phyloP scores from a whole-genome alignment of 92 coral and sea anemone species.

The Montipora capitata region DNA sequence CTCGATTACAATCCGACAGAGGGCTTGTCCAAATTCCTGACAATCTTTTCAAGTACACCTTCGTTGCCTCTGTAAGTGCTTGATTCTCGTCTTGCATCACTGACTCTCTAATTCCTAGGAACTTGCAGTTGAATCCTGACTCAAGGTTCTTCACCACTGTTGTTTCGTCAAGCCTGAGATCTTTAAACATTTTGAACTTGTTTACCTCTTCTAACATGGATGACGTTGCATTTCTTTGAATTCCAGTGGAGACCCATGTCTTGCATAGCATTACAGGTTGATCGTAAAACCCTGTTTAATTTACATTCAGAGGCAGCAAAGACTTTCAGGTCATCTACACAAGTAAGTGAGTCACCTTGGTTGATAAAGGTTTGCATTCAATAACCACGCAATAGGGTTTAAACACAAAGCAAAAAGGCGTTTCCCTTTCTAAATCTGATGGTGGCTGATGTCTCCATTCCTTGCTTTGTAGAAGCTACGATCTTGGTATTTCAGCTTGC shows the following conservation, averaged over 20 bases:
- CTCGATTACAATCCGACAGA: too few species aligned
- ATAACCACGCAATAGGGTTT: neutral
- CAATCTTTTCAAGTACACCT: too few species aligned
- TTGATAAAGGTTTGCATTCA: neutral
- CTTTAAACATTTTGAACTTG: too few species aligned
- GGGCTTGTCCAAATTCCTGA: too few species aligned
- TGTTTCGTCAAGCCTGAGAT: too few species aligned
- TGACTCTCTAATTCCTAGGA: too few species aligned
- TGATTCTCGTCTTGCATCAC: too few species aligned
- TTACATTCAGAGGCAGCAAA: neutral
- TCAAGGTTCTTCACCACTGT: too few species aligned
- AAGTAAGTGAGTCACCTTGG: neutral
- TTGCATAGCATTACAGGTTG: neutral
- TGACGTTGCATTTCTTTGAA: too few species aligned
- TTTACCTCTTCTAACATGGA: too few species aligned
- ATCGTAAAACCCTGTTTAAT: neutral
- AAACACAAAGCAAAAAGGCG: neutral
- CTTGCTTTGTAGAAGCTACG: constrained; percentile 38
- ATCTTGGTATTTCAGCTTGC: constrained; percentile 66
- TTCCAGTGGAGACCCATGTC: neutral
- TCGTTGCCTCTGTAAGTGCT: too few species aligned
- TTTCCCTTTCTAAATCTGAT: neutral
- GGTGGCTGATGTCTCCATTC: neutral
- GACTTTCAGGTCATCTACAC: neutral
- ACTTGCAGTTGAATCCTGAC: too few species aligned